These are phyloP conservation scores for Osmerus eperlanus DNA, from an alignment of 2,113 vertebrate genomes.

Conservation along the genomic window DNA sequence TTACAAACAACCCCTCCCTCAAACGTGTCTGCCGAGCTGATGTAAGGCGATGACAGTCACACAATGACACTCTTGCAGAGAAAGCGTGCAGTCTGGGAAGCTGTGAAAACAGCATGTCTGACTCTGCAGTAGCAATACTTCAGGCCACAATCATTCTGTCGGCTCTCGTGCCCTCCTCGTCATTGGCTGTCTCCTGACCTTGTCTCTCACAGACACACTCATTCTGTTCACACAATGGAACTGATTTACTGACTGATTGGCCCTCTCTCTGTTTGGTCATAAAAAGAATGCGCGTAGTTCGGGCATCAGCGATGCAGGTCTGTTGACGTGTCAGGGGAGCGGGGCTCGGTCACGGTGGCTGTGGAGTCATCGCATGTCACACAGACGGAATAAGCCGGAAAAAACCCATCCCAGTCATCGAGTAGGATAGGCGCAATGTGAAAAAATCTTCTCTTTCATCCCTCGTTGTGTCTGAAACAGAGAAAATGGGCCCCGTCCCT, in stretches of 20 bases:
- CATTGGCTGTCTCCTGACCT: slow-evolving; percentile 50
- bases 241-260: slow-evolving; percentile 40
- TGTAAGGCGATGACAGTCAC: slow-evolving; percentile 47
- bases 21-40: slow-evolving; percentile 30
- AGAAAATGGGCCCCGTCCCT: slow-evolving; percentile 8
- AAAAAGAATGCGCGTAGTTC: slow-evolving; percentile 39
- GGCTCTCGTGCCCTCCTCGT: slow-evolving; percentile 30
- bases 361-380: too few relatives aligned
- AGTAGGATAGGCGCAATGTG: too few relatives aligned
- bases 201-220: slow-evolving; percentile 45
- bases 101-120: not conserved
- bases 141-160: slow-evolving; percentile 29
- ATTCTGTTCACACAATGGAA: slow-evolving; percentile 53
- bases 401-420: too few relatives aligned
- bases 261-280: slow-evolving; percentile 54
- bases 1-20: slow-evolving; percentile 48
- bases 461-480: not conserved
- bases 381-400: too few relatives aligned
- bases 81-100: not conserved
- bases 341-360: too few relatives aligned
- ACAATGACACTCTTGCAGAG: slow-evolving; percentile 48
- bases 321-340: too few relatives aligned
- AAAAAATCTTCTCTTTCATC: too few relatives aligned
- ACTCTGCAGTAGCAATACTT: slow-evolving; percentile 31
- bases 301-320: too few relatives aligned